phyloP scores from a whole-genome alignment of 2,113 vertebrate genomes.

The Hemiscyllium ocellatum region DNA sequence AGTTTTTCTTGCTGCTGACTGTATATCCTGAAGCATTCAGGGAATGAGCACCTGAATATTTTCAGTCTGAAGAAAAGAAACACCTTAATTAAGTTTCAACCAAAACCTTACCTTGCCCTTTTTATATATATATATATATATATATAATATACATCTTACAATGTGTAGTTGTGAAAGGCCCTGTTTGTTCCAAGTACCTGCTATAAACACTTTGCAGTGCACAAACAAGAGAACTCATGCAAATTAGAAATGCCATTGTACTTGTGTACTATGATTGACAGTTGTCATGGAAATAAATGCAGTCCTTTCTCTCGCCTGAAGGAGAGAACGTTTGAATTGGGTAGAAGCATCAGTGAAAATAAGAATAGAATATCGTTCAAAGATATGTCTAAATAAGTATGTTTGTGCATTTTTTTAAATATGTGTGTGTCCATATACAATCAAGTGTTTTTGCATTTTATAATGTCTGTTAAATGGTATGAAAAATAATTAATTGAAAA shows the following conservation, averaged over 20 bases:
- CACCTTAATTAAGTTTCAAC: not conserved
- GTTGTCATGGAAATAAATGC: not conserved
- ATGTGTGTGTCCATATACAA: not conserved
- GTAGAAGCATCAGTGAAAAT: not conserved
- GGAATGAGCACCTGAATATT: not conserved
- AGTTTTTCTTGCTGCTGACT: not conserved
- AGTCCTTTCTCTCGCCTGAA: no score
- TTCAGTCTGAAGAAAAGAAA: not conserved
- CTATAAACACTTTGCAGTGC: not conserved
- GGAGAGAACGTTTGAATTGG: not conserved
- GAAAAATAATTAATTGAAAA: slow-evolving; percentile 19
- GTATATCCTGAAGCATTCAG: not conserved
- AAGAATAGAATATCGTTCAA: not conserved
- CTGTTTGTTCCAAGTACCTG: not conserved
- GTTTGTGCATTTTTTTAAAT: no score
- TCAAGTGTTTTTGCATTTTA: not conserved
- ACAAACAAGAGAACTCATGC: not conserved
- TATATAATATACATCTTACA: not conserved
- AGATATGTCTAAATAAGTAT: not conserved
- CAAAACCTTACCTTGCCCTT: not conserved
- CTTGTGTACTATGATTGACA: not conserved
- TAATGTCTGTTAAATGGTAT: not conserved
- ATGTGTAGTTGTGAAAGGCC: not conserved
- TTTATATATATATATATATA: not conserved
- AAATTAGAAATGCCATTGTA: not conserved